Conservation (phyloP, 2,113 vertebrate species). For the Etheostoma spectabile region DNA sequence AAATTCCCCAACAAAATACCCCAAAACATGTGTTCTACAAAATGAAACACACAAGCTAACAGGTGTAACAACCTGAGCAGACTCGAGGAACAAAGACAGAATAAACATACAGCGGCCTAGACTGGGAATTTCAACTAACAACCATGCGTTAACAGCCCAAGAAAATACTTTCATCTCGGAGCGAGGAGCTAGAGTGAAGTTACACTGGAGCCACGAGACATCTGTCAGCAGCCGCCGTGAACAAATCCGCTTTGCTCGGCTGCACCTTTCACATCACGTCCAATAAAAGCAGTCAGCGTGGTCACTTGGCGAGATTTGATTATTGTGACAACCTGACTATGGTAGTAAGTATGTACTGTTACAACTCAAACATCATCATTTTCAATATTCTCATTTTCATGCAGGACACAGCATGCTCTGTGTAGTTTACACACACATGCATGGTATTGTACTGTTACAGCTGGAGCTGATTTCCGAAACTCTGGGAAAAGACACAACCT, state of each 20-base stretch:
- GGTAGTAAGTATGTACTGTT: background rate
- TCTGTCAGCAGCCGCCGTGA: slow-evolving; percentile 26
- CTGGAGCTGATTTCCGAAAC: slow-evolving; percentile 19
- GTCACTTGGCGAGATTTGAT: too few species aligned
- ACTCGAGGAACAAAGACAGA: background rate
- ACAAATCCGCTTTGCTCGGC: slow-evolving; percentile 11
- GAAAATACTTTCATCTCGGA: slow-evolving; percentile 18
- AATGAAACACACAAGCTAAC: slow-evolving; percentile 6
- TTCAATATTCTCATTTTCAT: background rate
- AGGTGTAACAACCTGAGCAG: slow-evolving; percentile 19
- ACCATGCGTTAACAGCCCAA: slow-evolving; percentile 6
- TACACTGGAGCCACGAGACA: slow-evolving; percentile 1
- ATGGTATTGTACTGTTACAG: background rate
- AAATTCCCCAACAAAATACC: background rate
- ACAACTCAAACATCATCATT: background rate
- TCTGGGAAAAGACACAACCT: background rate
- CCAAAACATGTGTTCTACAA: background rate
- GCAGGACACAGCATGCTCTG: background rate
- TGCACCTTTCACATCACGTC: slow-evolving; percentile 8
- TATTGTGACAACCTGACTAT: background rate
- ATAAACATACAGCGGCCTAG: slow-evolving; percentile 29
- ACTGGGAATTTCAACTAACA: slow-evolving; percentile 32
- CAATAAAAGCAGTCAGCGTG: background rate
- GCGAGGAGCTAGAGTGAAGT: background rate
- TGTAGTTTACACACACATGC: background rate